Base-by-base conservation (phyloP, 1,140 invertebrate genomes). In the Drosophila pseudoananassae region DNA sequence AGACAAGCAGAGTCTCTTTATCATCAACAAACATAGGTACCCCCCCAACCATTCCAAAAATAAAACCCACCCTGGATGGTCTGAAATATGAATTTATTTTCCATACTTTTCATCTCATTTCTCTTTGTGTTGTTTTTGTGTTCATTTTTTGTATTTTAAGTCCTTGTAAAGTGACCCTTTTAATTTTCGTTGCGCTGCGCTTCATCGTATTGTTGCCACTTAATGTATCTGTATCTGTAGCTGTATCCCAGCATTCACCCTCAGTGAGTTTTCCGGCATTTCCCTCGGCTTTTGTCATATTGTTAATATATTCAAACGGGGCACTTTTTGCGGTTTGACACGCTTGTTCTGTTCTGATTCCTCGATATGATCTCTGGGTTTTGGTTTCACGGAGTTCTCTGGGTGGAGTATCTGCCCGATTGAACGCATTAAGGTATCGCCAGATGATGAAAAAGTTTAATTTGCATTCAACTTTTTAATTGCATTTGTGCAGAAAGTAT, bases 121-220 rank as follows among this genome's bases (percentile, higher is more conserved):
- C 72, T 73, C 72, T 60, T 60, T 59, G 55, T 74, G 54, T 70
- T 63, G 75, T 70, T 78, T 59, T 73, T 81, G 78, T 46, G 60
- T 38, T 47, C 36, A 47, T 60, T 77, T 77, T 74, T 55, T 61
- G 40, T 49, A 72, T 76, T 61, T 69, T 88, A 88, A 90, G 87
- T 88, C 87, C 82, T 69, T 88, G 83, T 84, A 88, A 90, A 90
- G 88, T 90, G 88, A 90, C 88, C 88, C 88, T 90, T 90, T 90
- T 90, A 90, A 90, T 90, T 87, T 90, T 36, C 33, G 33, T 12
- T 68, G 54, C 76, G 33, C 58, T 87, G 60, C 71, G 66, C 75
- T 78, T 78, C 79, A 57, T 65, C 75, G 83, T 73, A 82, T 87
- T 87, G 76, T 88, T 88, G 78, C 57, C 79, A 78, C 83, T 88